Evolutionary conservation across 1,140 invertebrate species (phyloP), one percentile per base, ranked within the genome.

Genomic region (Cotesia typhae): DNA sequence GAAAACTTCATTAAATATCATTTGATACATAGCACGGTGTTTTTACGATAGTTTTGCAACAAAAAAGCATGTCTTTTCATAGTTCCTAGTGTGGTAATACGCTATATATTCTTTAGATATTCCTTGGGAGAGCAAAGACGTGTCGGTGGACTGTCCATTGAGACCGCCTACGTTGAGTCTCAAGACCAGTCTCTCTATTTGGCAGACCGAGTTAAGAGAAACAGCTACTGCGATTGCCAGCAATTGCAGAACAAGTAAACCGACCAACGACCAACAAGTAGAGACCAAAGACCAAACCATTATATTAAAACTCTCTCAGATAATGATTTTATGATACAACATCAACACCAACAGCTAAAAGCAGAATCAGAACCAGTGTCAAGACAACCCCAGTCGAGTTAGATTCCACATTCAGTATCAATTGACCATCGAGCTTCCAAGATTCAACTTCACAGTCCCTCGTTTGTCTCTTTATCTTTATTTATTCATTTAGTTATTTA

Each of bases 111-210:
- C 17, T 17, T 17, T 17, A 17, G 17, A 0, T 28, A 28, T 28
- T 28, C 28, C 28, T 28, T 28, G 28, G 28, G 28, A 28, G 28
- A n/a, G 28, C 37, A 4, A 10, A 37, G 61, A 68, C 68, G 71
- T 67, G 67, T 67, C 74, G 74, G 70, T 73, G 53, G 55, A 71
- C 67, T 61, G 60, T 36, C 52, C 53, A 51, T 63, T 59, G 70
- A 71, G 74, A 75, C 74, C 74, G 71, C 74, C 74, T 75, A 72
- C 74, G 74, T 70, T 61, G 74, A 75, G 41, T 47, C 41, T 47
- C 10, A 47, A 47, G 74, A 75, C 74, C 70, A 70, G 60, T 75
- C 63, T 67, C 74, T 75, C 64, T 75, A 75, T 75, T 75, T 72
- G 74, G 74, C 74, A 70, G 66, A 28, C 28, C 28, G 28, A 67